Base-by-base conservation (phyloP, 2,113 vertebrate species). In the Oceanites oceanicus region DNA sequence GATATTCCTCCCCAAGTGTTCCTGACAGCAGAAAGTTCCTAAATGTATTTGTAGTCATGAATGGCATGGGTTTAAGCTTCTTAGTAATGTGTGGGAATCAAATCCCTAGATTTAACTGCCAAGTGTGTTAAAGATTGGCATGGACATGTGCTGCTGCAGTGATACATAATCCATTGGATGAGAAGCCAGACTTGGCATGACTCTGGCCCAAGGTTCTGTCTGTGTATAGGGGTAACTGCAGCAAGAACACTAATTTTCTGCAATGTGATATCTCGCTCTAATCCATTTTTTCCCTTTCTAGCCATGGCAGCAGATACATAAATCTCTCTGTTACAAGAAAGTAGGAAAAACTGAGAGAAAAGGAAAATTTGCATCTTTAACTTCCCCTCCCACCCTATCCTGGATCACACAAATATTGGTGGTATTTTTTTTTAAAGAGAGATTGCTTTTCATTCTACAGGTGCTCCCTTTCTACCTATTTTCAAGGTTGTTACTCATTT, bases 161-260 rank as follows among this genome's bases (percentile, higher is more conserved):
- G 76, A 92, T 58, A 90, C 5, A 29, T 34, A 79, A 88, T 38
- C 88, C 63, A 13, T 5, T 13, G 67, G 83, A 71, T 91, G 92
- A 95, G 73, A 95, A 91, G 90, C 72, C 85, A 88, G 66, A 53
- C 82, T 81, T 94, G 88, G 88, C 78, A 88, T 15, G 72, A 72
- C 72, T 88, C 42, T 56, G 36, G 59, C 59, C 83, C 53, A 52
- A 58, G 40, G 44, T 66, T 63, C 76, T 72, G 59, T n/a, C 62
- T 85, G 59, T 49, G 47, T 65, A 61, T 61, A 67, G 76, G 53
- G 50, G 66, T 77, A 91, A 85, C 50, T 63, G 74, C 44, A 66
- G 53, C 50, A 88, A 68, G 75, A 95, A 92, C 79, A 77, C 30
- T 74, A n/a, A 86, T 94, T 92, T 98, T 96, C 89, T 90, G 93